Conservation (phyloP, 1,140 invertebrate species). For the Panagrolaimus sp. region DNA sequence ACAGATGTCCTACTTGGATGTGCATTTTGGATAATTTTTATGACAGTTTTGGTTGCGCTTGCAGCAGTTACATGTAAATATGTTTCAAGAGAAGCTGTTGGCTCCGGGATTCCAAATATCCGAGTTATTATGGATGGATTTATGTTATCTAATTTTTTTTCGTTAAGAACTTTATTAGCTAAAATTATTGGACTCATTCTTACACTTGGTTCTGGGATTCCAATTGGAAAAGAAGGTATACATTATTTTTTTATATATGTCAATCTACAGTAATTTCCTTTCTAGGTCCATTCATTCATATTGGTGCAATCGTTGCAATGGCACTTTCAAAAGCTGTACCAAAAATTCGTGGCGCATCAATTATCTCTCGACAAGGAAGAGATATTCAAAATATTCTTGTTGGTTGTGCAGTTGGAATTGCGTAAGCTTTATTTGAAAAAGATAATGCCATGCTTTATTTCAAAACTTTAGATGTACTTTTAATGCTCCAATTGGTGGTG, state of each 20-base stretch:
- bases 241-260: no score
- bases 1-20: background rate
- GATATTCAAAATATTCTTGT: background rate
- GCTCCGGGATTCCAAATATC: background rate
- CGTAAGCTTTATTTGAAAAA: background rate
- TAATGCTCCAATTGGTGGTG: conserved; percentile 63
- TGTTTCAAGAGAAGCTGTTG: background rate
- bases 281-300: background rate
- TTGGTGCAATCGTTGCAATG: conserved; percentile 9
- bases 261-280: no score
- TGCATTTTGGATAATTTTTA: background rate
- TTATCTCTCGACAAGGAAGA: background rate
- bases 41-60: background rate
- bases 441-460: no score
- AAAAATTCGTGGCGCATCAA: background rate
- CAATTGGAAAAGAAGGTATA: background rate
- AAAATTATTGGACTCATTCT: background rate
- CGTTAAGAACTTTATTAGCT: background rate
- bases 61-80: conserved; percentile 4
- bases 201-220: background rate
- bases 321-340: background rate
- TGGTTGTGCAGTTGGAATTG: background rate
- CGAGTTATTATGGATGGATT: conserved; percentile 1
- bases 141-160: conserved; percentile 2
- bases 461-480: background rate